Evolutionary conservation across 2,113 vertebrate genomes (phyloP).

Genomic region (Daubentonia madagascariensis): DNA sequence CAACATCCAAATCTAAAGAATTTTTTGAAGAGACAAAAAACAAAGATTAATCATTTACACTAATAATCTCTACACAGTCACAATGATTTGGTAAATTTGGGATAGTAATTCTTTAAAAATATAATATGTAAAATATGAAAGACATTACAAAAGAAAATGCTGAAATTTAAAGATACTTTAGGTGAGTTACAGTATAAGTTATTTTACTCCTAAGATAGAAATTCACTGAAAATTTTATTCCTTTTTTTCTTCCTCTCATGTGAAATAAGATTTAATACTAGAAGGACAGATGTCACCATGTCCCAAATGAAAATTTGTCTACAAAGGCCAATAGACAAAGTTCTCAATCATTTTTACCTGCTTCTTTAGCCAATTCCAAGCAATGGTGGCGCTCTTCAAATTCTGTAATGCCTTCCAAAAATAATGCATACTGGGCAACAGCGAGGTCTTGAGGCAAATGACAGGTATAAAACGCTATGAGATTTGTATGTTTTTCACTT

Average conservation of each 20-base stretch:
- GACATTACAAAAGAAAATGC: background rate
- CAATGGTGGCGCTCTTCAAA: slow-evolving; percentile 90
- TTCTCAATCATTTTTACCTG: slow-evolving; percentile 84
- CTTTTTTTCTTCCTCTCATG: background rate
- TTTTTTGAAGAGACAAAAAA: slow-evolving; percentile 48
- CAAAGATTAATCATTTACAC: background rate
- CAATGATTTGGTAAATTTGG: slow-evolving; percentile 21
- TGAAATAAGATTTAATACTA: slow-evolving; percentile 35
- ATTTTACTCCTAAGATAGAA: slow-evolving; percentile 34
- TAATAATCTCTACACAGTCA: background rate
- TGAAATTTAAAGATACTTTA: background rate
- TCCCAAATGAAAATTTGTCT: background rate
- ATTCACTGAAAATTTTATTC: background rate
- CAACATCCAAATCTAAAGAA: slow-evolving; percentile 86
- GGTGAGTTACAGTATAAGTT: background rate
- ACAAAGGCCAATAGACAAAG: background rate
- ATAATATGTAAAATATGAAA: background rate
- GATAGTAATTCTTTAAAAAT: slow-evolving; percentile 10
- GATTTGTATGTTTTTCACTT: slow-evolving; percentile 88
- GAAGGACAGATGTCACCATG: background rate
- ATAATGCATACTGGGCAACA: slow-evolving; percentile 91
- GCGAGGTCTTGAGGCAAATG: slow-evolving; percentile 91
- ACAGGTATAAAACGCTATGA: slow-evolving; percentile 95
- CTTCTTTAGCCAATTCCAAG: slow-evolving; percentile 91
- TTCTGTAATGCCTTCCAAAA: slow-evolving; percentile 93